phyloP scores from a whole-genome alignment of 2,113 vertebrate genomes.

The Sardina pilchardus region DNA sequence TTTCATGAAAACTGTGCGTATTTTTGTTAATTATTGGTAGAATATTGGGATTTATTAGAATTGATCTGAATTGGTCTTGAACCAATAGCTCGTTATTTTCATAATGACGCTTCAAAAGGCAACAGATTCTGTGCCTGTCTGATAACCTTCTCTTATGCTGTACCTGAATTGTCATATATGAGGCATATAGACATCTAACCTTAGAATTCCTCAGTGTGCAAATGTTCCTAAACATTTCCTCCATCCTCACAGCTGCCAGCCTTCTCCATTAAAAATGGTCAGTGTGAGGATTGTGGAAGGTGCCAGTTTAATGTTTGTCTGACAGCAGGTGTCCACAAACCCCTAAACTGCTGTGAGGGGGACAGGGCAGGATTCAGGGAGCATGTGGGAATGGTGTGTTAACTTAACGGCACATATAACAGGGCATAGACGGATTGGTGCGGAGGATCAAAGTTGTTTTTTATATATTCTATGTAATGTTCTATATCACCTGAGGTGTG shows the following conservation, averaged over 20 bases:
- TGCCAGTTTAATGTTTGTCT: conserved; percentile 40
- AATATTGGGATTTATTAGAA: too few relatives aligned
- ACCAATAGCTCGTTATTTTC: too few relatives aligned
- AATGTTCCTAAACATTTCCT: neutral
- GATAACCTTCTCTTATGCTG: neutral
- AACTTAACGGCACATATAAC: neutral
- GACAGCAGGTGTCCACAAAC: neutral
- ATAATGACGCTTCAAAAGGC: too few relatives aligned
- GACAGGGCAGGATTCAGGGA: neutral
- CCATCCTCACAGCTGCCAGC: neutral
- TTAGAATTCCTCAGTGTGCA: neutral
- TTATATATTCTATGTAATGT: too few relatives aligned
- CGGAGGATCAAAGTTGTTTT: neutral
- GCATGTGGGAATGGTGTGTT: neutral
- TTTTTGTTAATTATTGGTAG: neutral
- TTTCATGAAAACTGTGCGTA: neutral
- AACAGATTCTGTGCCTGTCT: too few relatives aligned
- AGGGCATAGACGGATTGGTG: neutral
- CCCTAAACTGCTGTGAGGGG: neutral
- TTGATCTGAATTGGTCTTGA: too few relatives aligned
- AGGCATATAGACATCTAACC: neutral
- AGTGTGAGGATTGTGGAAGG: conserved; percentile 35
- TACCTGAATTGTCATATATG: neutral
- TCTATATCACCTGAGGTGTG: neutral
- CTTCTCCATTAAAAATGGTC: conserved; percentile 24